These are phyloP conservation scores for Actinopyga echinites DNA, from an alignment of 53 echinoderm and acorn worm species.

Conservation along the genomic window DNA sequence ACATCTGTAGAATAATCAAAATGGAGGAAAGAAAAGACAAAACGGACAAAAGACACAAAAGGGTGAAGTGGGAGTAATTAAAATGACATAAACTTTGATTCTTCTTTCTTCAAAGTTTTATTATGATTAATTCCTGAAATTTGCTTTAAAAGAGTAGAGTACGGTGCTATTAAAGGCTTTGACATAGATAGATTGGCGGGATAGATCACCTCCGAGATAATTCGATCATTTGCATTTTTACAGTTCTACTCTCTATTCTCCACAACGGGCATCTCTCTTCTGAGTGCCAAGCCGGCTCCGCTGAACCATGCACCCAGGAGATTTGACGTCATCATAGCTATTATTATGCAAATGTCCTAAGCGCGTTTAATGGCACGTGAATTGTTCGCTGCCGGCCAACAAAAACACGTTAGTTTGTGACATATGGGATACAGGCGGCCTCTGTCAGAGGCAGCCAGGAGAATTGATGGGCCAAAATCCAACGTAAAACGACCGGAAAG, in stretches of 20 bases:
- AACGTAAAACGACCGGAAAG: neutral
- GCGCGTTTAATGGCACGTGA: conserved; percentile 41
- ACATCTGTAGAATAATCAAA: too few species aligned
- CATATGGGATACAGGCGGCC: conserved; percentile 25
- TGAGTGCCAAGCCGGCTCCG: neutral
- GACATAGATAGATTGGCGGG: neutral
- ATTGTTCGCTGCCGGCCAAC: conserved; percentile 25
- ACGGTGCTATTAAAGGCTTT: neutral
- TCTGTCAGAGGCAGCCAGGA: neutral
- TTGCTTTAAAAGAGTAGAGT: too few species aligned
- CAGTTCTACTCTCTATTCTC: neutral
- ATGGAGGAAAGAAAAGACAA: too few species aligned
- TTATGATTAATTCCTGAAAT: too few species aligned
- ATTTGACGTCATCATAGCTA: conserved; percentile 2
- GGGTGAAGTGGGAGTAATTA: too few species aligned
- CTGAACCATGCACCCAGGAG: conserved; percentile 11
- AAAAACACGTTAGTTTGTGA: conserved; percentile 27
- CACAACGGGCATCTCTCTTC: neutral
- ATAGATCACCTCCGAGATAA: neutral
- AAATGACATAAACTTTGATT: too few species aligned
- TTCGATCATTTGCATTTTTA: conserved; percentile 34
- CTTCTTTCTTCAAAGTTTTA: too few species aligned
- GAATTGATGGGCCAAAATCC: neutral
- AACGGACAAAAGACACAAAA: too few species aligned
- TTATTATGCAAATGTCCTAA: conserved; percentile 31